Conservation (phyloP, 2,113 vertebrate genomes). For the Odontophorus gujanensis region DNA sequence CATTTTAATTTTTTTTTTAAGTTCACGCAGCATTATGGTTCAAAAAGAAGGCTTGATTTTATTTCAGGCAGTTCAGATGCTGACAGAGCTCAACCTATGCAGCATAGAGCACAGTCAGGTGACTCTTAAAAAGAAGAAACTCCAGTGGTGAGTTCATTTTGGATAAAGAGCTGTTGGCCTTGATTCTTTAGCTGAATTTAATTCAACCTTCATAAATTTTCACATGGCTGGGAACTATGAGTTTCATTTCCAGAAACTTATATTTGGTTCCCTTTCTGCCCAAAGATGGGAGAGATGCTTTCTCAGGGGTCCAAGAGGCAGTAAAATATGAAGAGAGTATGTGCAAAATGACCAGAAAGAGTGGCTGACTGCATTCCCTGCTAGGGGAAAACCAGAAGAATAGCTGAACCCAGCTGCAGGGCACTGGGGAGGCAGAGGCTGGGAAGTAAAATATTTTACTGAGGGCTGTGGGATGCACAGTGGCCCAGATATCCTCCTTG, state of each 20-base stretch:
- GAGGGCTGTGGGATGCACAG: not conserved
- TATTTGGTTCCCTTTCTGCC: not conserved
- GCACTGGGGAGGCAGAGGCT: not conserved
- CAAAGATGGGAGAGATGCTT: not conserved
- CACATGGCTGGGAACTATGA: not conserved
- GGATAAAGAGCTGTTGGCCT: not conserved
- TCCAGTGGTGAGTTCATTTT: not conserved
- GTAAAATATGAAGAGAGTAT: not conserved
- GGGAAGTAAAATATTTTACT: not conserved
- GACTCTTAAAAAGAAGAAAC: not conserved
- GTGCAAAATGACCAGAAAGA: not conserved
- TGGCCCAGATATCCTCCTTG: not conserved
- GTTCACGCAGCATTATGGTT: not conserved
- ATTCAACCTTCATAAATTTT: constrained; percentile 27
- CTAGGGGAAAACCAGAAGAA: not conserved
- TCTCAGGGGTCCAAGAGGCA: not conserved
- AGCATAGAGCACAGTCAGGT: not conserved
- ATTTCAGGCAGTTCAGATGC: not conserved
- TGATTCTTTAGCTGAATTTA: constrained; percentile 8
- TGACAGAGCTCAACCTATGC: not conserved
- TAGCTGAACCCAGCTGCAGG: not conserved
- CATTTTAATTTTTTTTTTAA: not conserved
- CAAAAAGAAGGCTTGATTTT: not conserved
- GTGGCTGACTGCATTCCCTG: not conserved
- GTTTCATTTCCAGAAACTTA: not conserved